phyloP scores from a whole-genome alignment of 2,797 vertebrate genomes.

The Phataginus tetradactyla region DNA sequence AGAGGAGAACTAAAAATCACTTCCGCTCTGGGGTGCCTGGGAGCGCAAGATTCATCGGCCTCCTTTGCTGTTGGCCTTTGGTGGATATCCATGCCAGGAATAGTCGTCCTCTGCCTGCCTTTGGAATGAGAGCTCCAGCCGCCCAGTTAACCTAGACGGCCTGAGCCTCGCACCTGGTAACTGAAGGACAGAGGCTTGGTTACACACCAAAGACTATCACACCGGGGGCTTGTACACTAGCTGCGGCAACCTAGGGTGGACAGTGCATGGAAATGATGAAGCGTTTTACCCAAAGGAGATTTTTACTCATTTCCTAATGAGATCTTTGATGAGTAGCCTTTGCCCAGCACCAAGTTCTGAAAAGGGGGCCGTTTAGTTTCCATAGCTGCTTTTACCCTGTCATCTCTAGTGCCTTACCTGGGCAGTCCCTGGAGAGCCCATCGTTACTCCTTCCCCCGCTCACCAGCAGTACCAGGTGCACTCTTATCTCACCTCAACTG shows the following conservation, averaged over 20 bases:
- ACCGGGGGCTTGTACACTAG: not conserved
- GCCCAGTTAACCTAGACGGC: not conserved
- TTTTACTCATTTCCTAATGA: not conserved
- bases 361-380: not conserved
- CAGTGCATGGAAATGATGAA: not conserved
- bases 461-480: not conserved
- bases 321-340: not conserved
- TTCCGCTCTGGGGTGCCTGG: not conserved
- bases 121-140: not conserved
- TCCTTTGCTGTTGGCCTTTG: not conserved
- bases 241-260: not conserved
- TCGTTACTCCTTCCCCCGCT: not conserved
- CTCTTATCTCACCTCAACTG: not conserved
- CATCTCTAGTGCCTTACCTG: not conserved
- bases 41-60: not conserved
- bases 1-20: not conserved
- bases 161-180: not conserved
- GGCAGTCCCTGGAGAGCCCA: not conserved
- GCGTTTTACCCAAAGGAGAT: not conserved
- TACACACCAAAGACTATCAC: not conserved
- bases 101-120: not conserved
- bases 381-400: not conserved
- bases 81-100: not conserved
- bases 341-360: not conserved
- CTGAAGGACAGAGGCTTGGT: not conserved